Evolutionary conservation across 2,113 vertebrate species (phyloP), one percentile per base, ranked within the genome.

Genomic region (Chaetodon auriga): DNA sequence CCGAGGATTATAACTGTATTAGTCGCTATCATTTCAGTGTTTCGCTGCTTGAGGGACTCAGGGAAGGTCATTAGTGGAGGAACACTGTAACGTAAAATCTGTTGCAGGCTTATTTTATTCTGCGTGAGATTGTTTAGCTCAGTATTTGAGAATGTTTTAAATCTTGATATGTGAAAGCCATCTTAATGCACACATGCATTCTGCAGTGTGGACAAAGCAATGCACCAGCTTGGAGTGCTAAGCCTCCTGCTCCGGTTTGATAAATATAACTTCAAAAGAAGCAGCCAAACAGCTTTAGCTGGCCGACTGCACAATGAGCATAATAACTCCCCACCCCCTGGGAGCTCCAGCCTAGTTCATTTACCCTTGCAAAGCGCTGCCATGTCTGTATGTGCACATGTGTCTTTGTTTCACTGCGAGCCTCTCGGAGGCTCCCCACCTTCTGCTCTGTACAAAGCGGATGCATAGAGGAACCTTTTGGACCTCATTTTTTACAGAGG

Each of bases 211-310:
- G 91, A 92, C 90, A 91, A 92, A 93, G 91, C 72, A 38, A 74
- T 83, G 82, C 82, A 81, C 78, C 90, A 91, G 89, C 92, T 81
- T 82, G 72, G 74, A 88, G 88, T 54, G 84, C 83, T 92, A 90
- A 93, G 92, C 92, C 92, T 93, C 88, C 91, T 91, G 93, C 94
- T 92, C 82, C 23, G 70, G 92, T 84, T 92, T 92, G 94, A 93
- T 94, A 94, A 94, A 94, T 93, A 92, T 92, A 95, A 93, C 93
- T 95, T 95, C 93, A 95, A 94, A 94, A 92, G 92, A 89, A 93
- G 90, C 91, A 93, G 92, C 93, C 91, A 90, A 94, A 93, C 90
- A 90, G 94, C 92, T 94, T 94, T 91, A 90, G 93, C 88, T 89
- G 92, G 89, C 90, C 84, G 77, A 78, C 89, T 92, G 85, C 90